phyloP scores from a whole-genome alignment of 2,113 vertebrate genomes.

The Desmodus rotundus region DNA sequence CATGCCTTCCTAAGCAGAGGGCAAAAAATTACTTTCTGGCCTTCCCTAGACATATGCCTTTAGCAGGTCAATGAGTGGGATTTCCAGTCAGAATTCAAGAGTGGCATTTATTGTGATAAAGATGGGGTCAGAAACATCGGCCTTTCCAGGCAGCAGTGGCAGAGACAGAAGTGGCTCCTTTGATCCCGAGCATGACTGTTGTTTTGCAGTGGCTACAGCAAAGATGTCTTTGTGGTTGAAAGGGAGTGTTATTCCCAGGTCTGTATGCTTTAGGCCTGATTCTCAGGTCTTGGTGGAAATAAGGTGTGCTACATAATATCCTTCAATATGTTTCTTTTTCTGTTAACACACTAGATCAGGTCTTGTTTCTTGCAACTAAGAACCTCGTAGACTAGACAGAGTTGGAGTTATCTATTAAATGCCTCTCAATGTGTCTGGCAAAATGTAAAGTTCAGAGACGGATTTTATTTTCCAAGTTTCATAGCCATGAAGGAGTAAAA shows the following conservation, averaged over 20 bases:
- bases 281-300: not conserved
- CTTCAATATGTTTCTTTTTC: not conserved
- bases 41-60: not conserved
- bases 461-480: not conserved
- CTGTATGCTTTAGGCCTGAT: not conserved
- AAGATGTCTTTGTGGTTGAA: not conserved
- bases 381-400: not conserved
- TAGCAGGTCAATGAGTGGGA: not conserved
- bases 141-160: not conserved
- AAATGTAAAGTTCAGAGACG: not conserved
- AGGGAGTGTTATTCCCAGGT: accelerated
- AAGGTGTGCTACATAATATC: not conserved
- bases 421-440: not conserved
- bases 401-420: not conserved
- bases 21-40: not conserved
- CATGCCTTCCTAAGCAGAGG: not conserved
- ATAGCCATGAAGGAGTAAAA: not conserved
- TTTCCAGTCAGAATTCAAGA: not conserved
- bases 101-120: not conserved
- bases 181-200: not conserved
- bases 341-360: not conserved
- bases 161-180: not conserved
- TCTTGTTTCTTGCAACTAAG: not conserved
- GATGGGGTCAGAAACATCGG: not conserved
- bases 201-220: not conserved